Evolutionary conservation across 2,797 vertebrate genomes (phyloP), one percentile per base, ranked within the genome.

Genomic region (Botia almorhae): DNA sequence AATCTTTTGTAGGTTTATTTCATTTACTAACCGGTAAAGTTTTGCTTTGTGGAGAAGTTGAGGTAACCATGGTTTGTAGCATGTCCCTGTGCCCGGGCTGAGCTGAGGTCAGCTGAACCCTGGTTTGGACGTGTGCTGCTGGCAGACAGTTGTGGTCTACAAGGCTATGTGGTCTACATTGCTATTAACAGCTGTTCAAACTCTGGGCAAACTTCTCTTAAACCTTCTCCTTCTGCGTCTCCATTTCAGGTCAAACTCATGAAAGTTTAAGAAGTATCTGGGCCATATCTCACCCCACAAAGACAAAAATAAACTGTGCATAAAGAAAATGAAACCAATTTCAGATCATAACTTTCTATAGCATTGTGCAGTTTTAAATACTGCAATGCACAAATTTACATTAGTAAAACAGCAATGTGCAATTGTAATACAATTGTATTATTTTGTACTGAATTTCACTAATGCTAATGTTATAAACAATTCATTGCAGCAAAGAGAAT

Each of bases 131-230:
- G 64, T 82, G 78, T 83, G 75, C 82, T 85, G 81, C 75, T 67
- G 84, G 39, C 51, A 86, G 82, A 87, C 86, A 85, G 86, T 87
- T 83, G 51, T 56, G 86, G 86, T 87, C 84, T 84, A 83, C 81
- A 87, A 87, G 86, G 86, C 86, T 81, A 68, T 82, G 76, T 80
- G 86, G 84, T 85, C 84, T 81, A 83, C 80, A 84, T 86, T 86
- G 83, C 86, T 85, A 82, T 75, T 29, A 76, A 78, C 51, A 58
- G 71, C 23, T 51, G 58, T 26, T 71, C 21, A 72, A 36, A 67
- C 56, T 51, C n/a, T 69, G 81, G 56, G 29, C 23, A 68, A 74
- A 60, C 63, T 36, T 78, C 69, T 36, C 13, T 33, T 69, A 13
- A 33, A 36, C 55, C 51, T 75, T 65, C n/a, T 16, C 48, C 16